These are phyloP conservation scores for Crossaster papposus DNA, from an alignment of 53 echinoderm and acorn worm species.

Conservation along the genomic window DNA sequence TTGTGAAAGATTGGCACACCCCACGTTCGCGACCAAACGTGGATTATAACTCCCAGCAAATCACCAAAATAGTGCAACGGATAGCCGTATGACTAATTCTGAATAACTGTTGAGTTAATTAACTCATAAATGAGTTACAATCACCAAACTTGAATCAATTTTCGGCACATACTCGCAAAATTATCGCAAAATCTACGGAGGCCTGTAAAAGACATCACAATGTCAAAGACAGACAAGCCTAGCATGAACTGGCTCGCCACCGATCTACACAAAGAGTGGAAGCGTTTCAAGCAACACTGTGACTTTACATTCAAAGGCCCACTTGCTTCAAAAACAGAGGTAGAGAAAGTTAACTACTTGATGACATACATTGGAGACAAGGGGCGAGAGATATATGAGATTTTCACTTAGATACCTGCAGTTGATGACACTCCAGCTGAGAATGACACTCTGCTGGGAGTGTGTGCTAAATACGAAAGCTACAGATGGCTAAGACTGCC, in stretches of 20 bases:
- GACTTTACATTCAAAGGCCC: slow-evolving; percentile 66
- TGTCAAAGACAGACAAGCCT: slow-evolving; percentile 26
- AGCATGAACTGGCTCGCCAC: slow-evolving; percentile 33
- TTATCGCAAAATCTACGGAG: neutral
- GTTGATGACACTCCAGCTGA: slow-evolving; percentile 34
- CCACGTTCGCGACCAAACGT: neutral
- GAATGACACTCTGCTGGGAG: slow-evolving; percentile 67
- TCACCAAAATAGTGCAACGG: slow-evolving; percentile 9
- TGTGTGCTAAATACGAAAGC: slow-evolving; percentile 63
- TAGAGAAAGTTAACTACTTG: slow-evolving; percentile 71
- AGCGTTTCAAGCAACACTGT: slow-evolving; percentile 67
- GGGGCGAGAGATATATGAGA: slow-evolving; percentile 67
- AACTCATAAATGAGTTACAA: neutral
- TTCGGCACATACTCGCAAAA: too few relatives aligned
- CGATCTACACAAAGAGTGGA: slow-evolving; percentile 56
- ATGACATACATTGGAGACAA: slow-evolving; percentile 79
- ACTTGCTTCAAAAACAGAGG: slow-evolving; percentile 64
- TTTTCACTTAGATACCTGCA: slow-evolving; percentile 51
- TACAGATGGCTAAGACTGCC: slow-evolving; percentile 65
- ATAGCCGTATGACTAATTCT: slow-evolving; percentile 8
- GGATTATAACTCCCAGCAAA: neutral
- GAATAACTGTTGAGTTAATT: neutral
- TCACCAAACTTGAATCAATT: neutral
- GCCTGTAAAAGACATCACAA: slow-evolving; percentile 6
- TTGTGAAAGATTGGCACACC: neutral